Evolutionary conservation across 2,113 vertebrate species (phyloP), one percentile per base, ranked within the genome.

Genomic region (Jaculus jaculus): DNA sequence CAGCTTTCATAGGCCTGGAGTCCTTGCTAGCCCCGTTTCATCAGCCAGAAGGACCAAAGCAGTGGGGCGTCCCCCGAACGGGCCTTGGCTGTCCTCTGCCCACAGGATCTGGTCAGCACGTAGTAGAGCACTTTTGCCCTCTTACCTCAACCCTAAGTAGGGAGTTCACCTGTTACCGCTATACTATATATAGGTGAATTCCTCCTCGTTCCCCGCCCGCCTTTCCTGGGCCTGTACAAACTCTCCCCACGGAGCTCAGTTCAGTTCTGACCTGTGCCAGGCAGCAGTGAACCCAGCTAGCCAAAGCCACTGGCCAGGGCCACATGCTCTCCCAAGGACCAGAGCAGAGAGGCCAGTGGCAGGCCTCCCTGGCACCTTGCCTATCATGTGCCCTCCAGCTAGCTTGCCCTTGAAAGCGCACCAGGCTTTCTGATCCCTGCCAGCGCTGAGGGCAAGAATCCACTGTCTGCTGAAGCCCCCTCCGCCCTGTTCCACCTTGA

Each of bases 381-480:
- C 87, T 99, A 73, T 10, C 98, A 98, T 0, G 98, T 98, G 54
- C 99, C 99, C 93, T 99, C 99, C 74, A 99, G 98, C 96, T 98
- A 99, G 32, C 98, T 98, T 95, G 0, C 81, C 98, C 98, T 94
- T 99, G 98, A 0, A 98, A 97, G 89, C 28, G 16, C 39, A 30
- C 30, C 26, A 68, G 66, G 66, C 28, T 11, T 63, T 32, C 28
- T n/a, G 39, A 23, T 51, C 30, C 63, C 11, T 63, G 66, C 28
- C 63, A 8, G 3, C 23, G 21, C 88, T 71, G 61, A 93, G 65
- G 37, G 34, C 28, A 73, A 91, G 34, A 37, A 34, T 65, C 61
- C 7, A 74, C 30, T 88, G 17, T 32, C 34, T 84, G 73, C 60
- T 73, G 39, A 23, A 30, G n/a, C 42, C 3, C 5, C n/a, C 11